Percentiles rank a stretch among this genome's conserved stretches.
These are phyloP conservation scores for Phalacrocorax carbo DNA, from an alignment of 2,113 vertebrate species.

Conservation along the genomic window DNA sequence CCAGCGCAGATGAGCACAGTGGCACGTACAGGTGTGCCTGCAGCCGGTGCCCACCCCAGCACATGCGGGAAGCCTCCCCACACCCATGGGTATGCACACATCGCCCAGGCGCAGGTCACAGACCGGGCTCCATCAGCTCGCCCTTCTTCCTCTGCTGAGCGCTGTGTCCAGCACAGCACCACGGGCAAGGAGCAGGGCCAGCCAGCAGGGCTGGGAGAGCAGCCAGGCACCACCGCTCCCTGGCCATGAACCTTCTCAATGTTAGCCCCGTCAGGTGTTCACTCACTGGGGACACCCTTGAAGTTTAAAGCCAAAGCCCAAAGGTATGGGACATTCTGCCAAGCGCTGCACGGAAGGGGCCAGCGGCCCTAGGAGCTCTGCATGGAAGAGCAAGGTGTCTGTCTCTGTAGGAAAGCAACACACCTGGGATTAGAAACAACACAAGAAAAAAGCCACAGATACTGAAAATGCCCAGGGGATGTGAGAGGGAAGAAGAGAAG, in stretches of 20 bases:
- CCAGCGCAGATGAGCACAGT: background rate
- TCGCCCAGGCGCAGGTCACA: background rate
- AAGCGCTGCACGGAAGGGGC: background rate
- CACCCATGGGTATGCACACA: rapidly evolving
- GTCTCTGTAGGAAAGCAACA: background rate
- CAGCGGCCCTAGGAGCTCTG: background rate
- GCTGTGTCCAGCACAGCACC: background rate
- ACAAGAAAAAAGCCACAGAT: background rate
- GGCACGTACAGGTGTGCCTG: background rate
- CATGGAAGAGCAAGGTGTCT: background rate
- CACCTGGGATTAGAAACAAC: background rate
- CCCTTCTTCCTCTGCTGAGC: background rate
- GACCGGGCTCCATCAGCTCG: background rate
- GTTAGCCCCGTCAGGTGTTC: background rate
- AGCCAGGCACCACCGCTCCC: background rate
- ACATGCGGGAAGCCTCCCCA: background rate
- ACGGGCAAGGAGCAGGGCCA: rapidly evolving
- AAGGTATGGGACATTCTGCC: background rate
- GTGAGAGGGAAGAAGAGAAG: background rate
- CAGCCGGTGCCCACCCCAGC: background rate
- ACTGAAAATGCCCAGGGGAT: background rate
- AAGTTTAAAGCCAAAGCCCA: background rate
- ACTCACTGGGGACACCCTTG: background rate
- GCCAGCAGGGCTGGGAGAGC: background rate
- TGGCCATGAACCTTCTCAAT: background rate